Percentiles rank a stretch among this genome's conserved stretches.
phyloP scores from a whole-genome alignment of 1,140 invertebrate species.

The Melipona quadrifasciata region DNA sequence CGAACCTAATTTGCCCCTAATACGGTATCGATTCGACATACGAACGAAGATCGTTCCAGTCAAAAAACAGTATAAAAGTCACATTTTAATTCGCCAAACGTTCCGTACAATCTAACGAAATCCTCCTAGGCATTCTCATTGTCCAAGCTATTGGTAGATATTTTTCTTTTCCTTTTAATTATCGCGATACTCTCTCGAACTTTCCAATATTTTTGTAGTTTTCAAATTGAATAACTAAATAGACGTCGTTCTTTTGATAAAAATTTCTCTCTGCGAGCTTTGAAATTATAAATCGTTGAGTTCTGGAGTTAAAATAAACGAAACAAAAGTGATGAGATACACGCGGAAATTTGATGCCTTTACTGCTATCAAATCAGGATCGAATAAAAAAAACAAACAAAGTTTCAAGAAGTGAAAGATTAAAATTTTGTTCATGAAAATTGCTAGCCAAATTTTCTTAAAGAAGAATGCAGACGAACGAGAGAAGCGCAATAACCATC shows the following conservation, averaged over 20 bases:
- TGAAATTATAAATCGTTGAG: too few species aligned
- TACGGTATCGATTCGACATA: slow-evolving; percentile 9
- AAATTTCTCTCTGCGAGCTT: too few species aligned
- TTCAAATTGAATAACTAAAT: background rate
- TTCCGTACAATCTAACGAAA: slow-evolving; percentile 34
- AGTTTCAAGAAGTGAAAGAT: background rate
- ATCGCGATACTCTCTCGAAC: background rate
- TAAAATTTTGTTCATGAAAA: background rate
- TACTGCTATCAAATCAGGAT: background rate
- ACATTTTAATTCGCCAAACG: slow-evolving; percentile 52
- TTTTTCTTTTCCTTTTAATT: background rate
- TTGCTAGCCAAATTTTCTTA: background rate
- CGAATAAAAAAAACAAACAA: background rate
- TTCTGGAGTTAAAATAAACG: too few species aligned
- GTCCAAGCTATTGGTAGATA: background rate
- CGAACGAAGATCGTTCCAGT: slow-evolving; percentile 52
- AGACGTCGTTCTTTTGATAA: too few species aligned
- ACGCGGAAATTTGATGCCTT: background rate
- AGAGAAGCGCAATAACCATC: background rate
- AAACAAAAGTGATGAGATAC: too few species aligned
- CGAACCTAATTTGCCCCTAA: slow-evolving; percentile 9
- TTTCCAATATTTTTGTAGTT: background rate
- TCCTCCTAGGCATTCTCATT: slow-evolving; percentile 7
- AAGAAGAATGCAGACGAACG: background rate
- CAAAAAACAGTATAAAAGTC: slow-evolving; percentile 63